A percentile compares a stretch with the other conserved stretches of the same genome.
Conservation (phyloP, 37 sponge, comb jelly and placozoan genomes). For the Lycopodina hypogea region DNA sequence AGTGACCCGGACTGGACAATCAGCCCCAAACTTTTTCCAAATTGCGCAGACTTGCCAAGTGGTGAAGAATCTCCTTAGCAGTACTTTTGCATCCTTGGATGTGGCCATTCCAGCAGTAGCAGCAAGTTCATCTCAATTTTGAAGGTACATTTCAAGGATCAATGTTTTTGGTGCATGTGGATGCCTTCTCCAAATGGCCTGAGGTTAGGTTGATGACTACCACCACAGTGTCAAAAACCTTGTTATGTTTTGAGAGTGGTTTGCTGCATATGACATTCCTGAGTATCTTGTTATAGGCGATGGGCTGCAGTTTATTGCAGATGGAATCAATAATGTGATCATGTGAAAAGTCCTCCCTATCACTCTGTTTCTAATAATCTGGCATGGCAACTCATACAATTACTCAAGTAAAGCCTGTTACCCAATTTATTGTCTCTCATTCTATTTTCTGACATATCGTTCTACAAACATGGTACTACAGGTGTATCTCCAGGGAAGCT, state of each 20-base stretch:
- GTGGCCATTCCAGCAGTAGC: slow-evolving; percentile 10
- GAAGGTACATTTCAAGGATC: slow-evolving; percentile 1
- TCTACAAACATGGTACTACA: not conserved
- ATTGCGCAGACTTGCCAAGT: not conserved
- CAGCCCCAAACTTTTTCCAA: not conserved
- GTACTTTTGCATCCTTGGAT: slow-evolving; percentile 20
- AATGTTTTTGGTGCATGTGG: too few species aligned
- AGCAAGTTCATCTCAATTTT: slow-evolving; percentile 19
- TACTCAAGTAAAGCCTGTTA: not conserved
- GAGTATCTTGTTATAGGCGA: not conserved
- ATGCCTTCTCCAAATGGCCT: too few species aligned
- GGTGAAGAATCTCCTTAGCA: not conserved
- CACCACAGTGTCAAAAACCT: not conserved
- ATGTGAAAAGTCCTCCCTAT: not conserved
- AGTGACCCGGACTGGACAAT: slow-evolving; percentile 23
- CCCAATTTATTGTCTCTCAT: not conserved
- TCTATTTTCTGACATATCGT: not conserved
- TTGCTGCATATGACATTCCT: not conserved
- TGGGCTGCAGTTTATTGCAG: not conserved
- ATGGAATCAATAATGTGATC: not conserved
- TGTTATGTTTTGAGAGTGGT: not conserved
- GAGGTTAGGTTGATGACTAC: not conserved
- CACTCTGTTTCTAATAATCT: not conserved
- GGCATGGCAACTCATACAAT: not conserved
- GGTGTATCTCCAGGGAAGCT: not conserved